phyloP scores from a whole-genome alignment of 2,113 vertebrate genomes.

The Leptosomus discolor region DNA sequence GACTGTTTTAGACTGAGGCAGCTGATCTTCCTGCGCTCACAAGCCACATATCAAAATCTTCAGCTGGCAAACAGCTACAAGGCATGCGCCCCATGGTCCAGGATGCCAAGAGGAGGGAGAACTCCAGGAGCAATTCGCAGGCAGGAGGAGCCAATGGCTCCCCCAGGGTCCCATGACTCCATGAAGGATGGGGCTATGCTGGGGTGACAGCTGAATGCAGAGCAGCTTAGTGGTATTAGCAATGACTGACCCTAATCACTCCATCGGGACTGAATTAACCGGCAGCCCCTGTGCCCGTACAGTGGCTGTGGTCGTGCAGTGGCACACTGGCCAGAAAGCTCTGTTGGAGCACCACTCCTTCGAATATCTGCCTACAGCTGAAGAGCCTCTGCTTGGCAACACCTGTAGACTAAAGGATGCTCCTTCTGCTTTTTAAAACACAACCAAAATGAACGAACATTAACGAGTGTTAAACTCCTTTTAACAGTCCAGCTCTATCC shows the following conservation, averaged over 20 bases:
- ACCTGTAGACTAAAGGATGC: background rate
- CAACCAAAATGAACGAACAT: background rate
- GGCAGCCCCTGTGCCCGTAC: fast-evolving
- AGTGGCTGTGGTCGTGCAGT: background rate
- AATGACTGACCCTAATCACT: background rate
- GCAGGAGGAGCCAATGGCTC: background rate
- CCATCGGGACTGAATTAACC: fast-evolving
- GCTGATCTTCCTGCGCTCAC: background rate
- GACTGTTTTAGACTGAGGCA: background rate
- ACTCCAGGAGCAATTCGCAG: background rate
- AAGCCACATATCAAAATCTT: background rate
- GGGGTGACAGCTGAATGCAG: background rate
- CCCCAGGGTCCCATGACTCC: background rate
- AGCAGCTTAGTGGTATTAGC: background rate
- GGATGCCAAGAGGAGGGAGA: background rate
- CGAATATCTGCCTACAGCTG: background rate
- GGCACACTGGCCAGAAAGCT: background rate
- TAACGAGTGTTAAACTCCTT: too few relatives aligned
- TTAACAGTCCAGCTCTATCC: background rate
- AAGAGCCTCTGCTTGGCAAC: background rate
- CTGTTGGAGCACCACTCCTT: background rate
- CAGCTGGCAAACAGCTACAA: background rate
- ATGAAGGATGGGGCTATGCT: background rate
- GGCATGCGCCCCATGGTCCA: fast-evolving
- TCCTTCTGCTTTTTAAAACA: background rate